Evolutionary conservation across 2,888 invertebrate genomes (phyloP), one percentile per base, ranked within the genome.

Genomic region (Criorhina ranunculi): DNA sequence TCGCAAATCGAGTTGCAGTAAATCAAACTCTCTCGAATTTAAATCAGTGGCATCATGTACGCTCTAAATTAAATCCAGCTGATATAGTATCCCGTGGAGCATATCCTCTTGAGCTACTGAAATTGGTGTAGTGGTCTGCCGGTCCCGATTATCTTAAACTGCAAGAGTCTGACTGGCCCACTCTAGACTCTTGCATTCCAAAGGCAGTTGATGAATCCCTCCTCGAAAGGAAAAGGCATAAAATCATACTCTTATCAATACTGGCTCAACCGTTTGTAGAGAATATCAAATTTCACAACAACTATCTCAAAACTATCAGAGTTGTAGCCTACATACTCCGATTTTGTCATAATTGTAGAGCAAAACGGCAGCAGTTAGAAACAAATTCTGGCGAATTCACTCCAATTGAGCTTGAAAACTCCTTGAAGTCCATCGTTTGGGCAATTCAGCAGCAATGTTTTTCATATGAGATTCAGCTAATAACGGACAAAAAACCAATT

Each of bases 41-140:
- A 0, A 19, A 35, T 24, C 64, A 66, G n/a, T 66, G 66, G 51
- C 15, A 29, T 24, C 51, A 53, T 31, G 35, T 66, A 9, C 66
- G 29, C 5, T 40, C 51, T 1, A 66, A 53, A 7, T 11, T 19
- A 5, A 64, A 64, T n/a, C 49, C 31, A 11, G 37, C n/a, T 0
- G 46, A 62, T 35, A 17, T 46, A 11, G 9, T 62, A 6, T 46
- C 46, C 2, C 33, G 62, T 19, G 44, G 62, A 9, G 31, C 62
- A 17, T 46, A 46, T 5, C 15, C 33, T 5, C 1, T 5, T 3
- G 46, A 62, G 6, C 4, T 62, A 17, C 46, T 46, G 2, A 6
- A 46, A 5, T 46, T 46, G 7, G 6, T 15, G 3, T 11, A 35
- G 7, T 62, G 19, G 62, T 46, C 19, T n/a, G 33, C 44, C 1